phyloP scores from a whole-genome alignment of 2,888 invertebrate genomes.

The Rosalia funebris region DNA sequence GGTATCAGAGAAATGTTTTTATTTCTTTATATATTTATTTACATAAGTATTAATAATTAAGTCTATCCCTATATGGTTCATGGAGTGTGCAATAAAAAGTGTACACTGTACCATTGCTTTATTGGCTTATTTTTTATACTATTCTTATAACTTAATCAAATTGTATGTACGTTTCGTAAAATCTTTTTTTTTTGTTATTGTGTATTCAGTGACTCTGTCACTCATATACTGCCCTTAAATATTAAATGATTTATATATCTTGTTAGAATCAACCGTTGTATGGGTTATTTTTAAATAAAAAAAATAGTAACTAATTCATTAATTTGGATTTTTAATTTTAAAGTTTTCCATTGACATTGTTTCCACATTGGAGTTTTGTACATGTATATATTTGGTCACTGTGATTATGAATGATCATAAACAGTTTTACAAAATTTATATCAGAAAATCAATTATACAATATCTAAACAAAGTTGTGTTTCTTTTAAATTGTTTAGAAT shows the following conservation, averaged over 20 bases:
- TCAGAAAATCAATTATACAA: too few species aligned
- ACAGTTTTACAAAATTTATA: too few species aligned
- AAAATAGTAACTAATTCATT: slow-evolving; percentile 41
- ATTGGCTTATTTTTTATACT: slow-evolving; percentile 48
- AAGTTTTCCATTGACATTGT: too few species aligned
- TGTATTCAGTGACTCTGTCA: slow-evolving; percentile 30
- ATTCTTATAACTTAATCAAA: slow-evolving; percentile 24
- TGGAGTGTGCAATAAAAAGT: slow-evolving; percentile 55
- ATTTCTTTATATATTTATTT: slow-evolving; percentile 7
- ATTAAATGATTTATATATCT: slow-evolving; percentile 62
- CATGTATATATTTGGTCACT: too few species aligned
- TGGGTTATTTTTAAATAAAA: slow-evolving; percentile 65
- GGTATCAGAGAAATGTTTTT: neutral
- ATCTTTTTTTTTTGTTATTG: slow-evolving; percentile 38
- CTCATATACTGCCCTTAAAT: slow-evolving; percentile 52
- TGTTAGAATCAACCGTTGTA: slow-evolving; percentile 63
- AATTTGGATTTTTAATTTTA: slow-evolving; percentile 3
- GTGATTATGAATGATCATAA: too few species aligned
- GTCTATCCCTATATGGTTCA: slow-evolving; percentile 53
- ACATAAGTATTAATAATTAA: slow-evolving; percentile 22
- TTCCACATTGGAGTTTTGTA: too few species aligned
- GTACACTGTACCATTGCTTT: slow-evolving; percentile 46
- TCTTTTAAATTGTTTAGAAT: too few species aligned
- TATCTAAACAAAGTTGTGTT: too few species aligned
- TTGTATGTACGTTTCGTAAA: slow-evolving; percentile 30